Evolutionary conservation across 2,797 vertebrate genomes (phyloP), one percentile per base, ranked within the genome.

Genomic region (Prunella strophiata): DNA sequence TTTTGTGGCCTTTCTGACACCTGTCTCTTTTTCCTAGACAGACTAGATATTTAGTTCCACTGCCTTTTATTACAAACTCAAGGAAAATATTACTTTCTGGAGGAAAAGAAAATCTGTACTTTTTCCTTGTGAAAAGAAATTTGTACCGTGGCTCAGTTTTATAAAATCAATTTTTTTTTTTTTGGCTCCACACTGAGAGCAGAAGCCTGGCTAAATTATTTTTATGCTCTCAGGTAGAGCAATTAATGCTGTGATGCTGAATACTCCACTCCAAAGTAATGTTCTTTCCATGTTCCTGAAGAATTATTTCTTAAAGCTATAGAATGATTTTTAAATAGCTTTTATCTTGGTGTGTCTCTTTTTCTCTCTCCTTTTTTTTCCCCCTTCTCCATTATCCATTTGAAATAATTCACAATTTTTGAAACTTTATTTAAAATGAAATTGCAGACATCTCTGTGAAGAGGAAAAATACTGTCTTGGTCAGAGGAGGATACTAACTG

Each of bases 11-110:
- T 88, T 92, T 79, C 61, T 68, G 76, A 85, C 57, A 85, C 22
- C 4, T 63, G 78, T 5, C 7, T 54, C 88, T 87, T 84, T 93
- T 76, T 23, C 34, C 21, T 70, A 27, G 47, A 23, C 27, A 54
- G 52, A 58, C 34, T 70, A 40, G 71, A n/a, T 76, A 66, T 88
- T 94, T 91, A 84, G 27, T 94, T 88, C 25, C 34, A 76, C 45
- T 88, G 58, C n/a, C 54, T 89, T 96, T 88, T 93, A 63, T 93
- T 92, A 62, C 27, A 62, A 88, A 72, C 48, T 81, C 30, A 73
- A 51, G 73, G 66, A 88, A 95, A 62, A 89, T 58, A 51, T 6
- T 48, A 27, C 23, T 54, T 79, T 79, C 42, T 61, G 25, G 30
- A 85, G 30, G 16, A 74, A 79, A 71, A 88, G 63, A 72, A 89